Percentiles rank a stretch among this genome's conserved stretches.
Evolutionary conservation across 37 sponge, comb jelly and placozoan genomes (phyloP).

Genomic region (Bolinopsis microptera): DNA sequence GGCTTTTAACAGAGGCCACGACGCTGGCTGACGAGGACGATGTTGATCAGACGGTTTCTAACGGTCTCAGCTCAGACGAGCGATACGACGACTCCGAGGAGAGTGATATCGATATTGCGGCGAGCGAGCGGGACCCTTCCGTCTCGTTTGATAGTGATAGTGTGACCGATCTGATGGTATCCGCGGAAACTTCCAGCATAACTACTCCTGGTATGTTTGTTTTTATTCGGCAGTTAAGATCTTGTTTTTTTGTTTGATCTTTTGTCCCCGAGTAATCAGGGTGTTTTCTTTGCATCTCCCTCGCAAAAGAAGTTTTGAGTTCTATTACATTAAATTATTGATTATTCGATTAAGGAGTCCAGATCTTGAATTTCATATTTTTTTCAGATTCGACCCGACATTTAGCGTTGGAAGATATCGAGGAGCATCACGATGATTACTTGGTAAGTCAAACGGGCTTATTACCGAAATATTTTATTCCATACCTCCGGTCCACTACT

Average conservation of each 20-base stretch:
- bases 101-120: neutral
- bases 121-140: neutral
- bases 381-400: constrained; percentile 10
- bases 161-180: neutral
- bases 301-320: no score
- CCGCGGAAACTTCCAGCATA: neutral
- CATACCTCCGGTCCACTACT: no score
- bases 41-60: neutral
- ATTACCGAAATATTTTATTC: no score
- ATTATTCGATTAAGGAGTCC: no score
- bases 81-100: constrained; percentile 57
- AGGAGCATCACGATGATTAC: constrained; percentile 27
- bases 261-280: no score
- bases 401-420: constrained; percentile 4
- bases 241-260: no score
- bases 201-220: neutral
- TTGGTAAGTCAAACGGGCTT: neutral
- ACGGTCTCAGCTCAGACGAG: constrained; percentile 49
- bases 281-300: no score
- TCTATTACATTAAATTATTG: no score
- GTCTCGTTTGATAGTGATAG: constrained; percentile 25
- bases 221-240: no score
- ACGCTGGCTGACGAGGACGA: neutral
- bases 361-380: no score
- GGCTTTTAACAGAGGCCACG: constrained; percentile 8